Evolutionary conservation across 2,113 vertebrate genomes (phyloP).

Genomic region (Triplophysa tibetana): DNA sequence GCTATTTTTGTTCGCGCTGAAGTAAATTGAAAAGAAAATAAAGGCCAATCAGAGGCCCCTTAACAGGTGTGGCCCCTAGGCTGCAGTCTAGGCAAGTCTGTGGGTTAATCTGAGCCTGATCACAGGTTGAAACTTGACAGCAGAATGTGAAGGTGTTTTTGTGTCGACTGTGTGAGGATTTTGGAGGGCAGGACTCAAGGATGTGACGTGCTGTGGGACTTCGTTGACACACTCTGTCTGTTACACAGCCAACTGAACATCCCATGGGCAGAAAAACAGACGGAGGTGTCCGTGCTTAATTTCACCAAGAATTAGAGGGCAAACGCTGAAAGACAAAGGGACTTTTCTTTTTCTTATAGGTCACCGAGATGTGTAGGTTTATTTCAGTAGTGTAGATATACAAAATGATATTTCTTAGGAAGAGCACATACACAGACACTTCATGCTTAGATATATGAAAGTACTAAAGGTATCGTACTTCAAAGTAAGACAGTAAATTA

Average conservation of each 20-base stretch:
- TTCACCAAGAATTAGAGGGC: constrained; percentile 58
- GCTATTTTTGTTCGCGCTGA: too few relatives aligned
- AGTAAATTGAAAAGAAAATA: too few relatives aligned
- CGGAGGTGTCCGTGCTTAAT: constrained; percentile 58
- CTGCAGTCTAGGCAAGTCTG: too few relatives aligned
- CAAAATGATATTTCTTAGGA: neutral
- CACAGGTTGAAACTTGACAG: too few relatives aligned
- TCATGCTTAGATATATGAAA: too few relatives aligned
- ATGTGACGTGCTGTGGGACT: constrained; percentile 50
- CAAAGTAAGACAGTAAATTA: too few relatives aligned
- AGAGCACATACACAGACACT: neutral
- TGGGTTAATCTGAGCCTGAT: too few relatives aligned
- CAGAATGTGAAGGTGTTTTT: neutral
- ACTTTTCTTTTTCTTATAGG: constrained; percentile 11
- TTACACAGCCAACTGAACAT: constrained; percentile 57
- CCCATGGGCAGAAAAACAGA: constrained; percentile 55
- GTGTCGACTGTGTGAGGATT: neutral
- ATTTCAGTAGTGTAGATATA: neutral
- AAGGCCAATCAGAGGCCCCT: too few relatives aligned
- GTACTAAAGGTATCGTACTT: too few relatives aligned
- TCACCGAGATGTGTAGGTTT: constrained; percentile 15
- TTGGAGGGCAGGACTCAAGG: constrained; percentile 38
- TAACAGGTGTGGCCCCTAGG: too few relatives aligned
- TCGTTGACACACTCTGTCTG: constrained; percentile 48
- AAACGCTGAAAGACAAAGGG: constrained; percentile 36